A percentile compares a stretch with the other conserved stretches of the same genome.
These are phyloP conservation scores for Metopolophium dirhodum DNA, from an alignment of 1,140 invertebrate genomes.

Conservation along the genomic window DNA sequence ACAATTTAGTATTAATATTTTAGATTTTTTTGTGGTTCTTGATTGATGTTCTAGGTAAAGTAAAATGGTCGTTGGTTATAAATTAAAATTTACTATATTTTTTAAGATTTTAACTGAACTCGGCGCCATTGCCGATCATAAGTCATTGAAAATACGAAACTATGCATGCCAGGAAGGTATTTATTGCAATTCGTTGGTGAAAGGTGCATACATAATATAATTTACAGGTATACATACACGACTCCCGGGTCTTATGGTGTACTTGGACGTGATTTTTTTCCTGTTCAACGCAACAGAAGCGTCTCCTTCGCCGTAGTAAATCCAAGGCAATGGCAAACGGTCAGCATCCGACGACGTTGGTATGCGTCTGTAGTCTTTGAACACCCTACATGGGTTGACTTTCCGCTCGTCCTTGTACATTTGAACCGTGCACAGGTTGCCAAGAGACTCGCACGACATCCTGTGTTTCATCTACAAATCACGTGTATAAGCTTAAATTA, in stretches of 20 bases:
- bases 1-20: not conserved
- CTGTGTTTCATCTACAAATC: conserved; percentile 64
- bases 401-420: conserved; percentile 65
- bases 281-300: conserved; percentile 65
- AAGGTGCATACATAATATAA: not conserved
- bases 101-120: not conserved
- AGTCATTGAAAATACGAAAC: not conserved
- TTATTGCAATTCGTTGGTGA: not conserved
- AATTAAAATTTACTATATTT: not conserved
- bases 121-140: not conserved
- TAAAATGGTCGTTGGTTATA: not conserved
- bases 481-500: not conserved
- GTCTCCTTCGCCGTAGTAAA: conserved; percentile 68
- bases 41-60: not conserved
- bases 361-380: conserved; percentile 64
- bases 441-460: conserved; percentile 72
- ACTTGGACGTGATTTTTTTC: conserved; percentile 66
- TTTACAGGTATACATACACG: not conserved
- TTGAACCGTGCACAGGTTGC: conserved; percentile 74
- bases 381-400: conserved; percentile 64
- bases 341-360: conserved; percentile 60
- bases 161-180: not conserved
- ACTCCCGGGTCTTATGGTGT: conserved; percentile 64
- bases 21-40: not conserved
- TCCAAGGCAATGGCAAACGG: conserved; percentile 64